Base-by-base conservation (phyloP, 2,888 invertebrate genomes). In the Pasiphila rectangulata region DNA sequence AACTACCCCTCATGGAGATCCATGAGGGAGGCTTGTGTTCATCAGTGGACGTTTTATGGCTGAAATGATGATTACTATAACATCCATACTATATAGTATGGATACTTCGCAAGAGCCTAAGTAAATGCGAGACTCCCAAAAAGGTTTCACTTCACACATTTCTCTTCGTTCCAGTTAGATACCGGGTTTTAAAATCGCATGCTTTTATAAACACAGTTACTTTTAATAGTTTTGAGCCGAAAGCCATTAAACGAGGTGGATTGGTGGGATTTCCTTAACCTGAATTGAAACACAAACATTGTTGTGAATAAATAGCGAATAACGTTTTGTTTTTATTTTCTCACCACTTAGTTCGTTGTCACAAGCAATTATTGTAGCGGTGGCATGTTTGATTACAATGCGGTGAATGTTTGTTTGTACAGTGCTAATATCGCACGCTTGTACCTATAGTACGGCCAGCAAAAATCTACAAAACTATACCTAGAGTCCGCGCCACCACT, bases 371-470 rank as follows among this genome's bases (percentile, higher is more conserved):
- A 62, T 46, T 44, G 54, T 54, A 65, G 55, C 55, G 59, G 77
- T 77, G 83, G 79, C 81, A 82, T 83, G 85, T 75, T 81, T 83
- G 83, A 82, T 83, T 70, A 76, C 78, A 71, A 62, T 67, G 60
- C 64, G 55, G 56, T 67, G 72, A 69, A 64, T 63, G 71, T 73
- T 72, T 67, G 46, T 49, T 42, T 52, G 43, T 51, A 46, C 51
- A 54, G 49, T 63, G 58, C 60, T 65, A 59, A 64, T 65, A 51
- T 48, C 56, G 63, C 75, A 69, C 67, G 57, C 53, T 56, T 57
- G 44, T 41, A 24, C 13, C 20, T 46, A 37, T 25, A 24, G 23
- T 24, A 45, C 38, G n/a, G n/a, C n/a, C n/a, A n/a, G n/a, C n/a
- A n/a, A n/a, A n/a, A n/a, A n/a, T n/a, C n/a, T n/a, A n/a, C n/a